These are phyloP conservation scores for Thyatira batis DNA, from an alignment of 2,888 invertebrate species.

Conservation along the genomic window DNA sequence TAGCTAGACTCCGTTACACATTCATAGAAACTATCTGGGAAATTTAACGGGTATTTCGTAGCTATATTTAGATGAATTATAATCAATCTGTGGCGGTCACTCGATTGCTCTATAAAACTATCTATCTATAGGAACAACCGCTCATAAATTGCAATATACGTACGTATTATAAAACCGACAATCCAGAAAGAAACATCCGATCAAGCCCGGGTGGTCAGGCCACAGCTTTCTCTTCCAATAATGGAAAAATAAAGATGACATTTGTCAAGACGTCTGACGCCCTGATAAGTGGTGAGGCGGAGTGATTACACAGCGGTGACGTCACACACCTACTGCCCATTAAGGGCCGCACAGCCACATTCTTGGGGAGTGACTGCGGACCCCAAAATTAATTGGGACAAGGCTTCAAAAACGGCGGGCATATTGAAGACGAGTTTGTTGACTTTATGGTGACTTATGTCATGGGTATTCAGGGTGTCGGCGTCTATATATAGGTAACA, in stretches of 20 bases:
- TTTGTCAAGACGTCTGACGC: neutral
- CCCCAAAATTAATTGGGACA: neutral
- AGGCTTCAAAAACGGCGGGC: neutral
- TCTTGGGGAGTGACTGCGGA: neutral
- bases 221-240: neutral
- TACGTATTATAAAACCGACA: too few relatives aligned
- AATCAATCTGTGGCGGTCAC: neutral
- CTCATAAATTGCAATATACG: too few relatives aligned
- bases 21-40: too few relatives aligned
- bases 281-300: neutral
- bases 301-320: neutral
- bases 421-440: neutral
- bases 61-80: neutral
- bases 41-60: neutral
- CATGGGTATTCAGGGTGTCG: neutral
- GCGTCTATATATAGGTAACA: neutral
- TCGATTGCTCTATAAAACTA: neutral
- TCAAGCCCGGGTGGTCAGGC: neutral
- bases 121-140: neutral
- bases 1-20: neutral
- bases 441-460: neutral
- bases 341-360: neutral
- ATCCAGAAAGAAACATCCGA: neutral
- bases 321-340: neutral
- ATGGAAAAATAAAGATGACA: constrained; percentile 1